Percentiles rank a stretch among this genome's conserved stretches.
Conservation (phyloP, 2,113 vertebrate species). For the Vidua macroura region DNA sequence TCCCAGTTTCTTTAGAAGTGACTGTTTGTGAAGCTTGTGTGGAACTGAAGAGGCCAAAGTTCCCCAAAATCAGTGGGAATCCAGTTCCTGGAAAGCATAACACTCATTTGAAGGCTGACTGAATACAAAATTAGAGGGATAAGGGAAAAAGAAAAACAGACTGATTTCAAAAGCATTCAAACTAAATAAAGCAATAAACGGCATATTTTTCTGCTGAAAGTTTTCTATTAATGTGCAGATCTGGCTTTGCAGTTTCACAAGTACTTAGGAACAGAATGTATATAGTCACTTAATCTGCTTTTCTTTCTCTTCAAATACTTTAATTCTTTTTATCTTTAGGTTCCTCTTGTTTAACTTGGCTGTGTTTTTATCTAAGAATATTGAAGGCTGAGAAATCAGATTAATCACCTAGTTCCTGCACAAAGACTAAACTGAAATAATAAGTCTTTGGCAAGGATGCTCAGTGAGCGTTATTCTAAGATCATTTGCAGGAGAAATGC, state of each 20-base stretch:
- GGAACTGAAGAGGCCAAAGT: background rate
- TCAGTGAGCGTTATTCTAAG: background rate
- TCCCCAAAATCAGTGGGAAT: background rate
- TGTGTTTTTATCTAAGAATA: background rate
- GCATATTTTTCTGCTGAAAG: background rate
- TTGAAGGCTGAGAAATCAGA: conserved; percentile 29
- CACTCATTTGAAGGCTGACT: background rate
- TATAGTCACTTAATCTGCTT: background rate
- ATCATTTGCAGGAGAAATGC: background rate
- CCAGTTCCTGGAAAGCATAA: background rate
- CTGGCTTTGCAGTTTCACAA: conserved; percentile 1
- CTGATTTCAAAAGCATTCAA: background rate
- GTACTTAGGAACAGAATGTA: background rate
- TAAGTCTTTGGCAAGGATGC: background rate
- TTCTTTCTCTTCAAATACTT: conserved; percentile 10
- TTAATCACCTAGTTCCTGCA: background rate
- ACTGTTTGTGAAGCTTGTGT: background rate
- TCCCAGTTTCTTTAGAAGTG: background rate
- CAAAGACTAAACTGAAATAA: background rate
- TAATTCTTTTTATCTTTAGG: background rate
- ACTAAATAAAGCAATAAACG: background rate
- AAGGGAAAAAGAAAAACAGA: background rate
- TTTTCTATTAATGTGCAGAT: background rate
- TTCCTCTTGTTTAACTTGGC: background rate
- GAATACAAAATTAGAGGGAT: background rate